Percentiles rank a stretch among this genome's conserved stretches.
These are phyloP conservation scores for Epinephelus fuscoguttatus DNA, from an alignment of 2,113 vertebrate genomes.

Conservation along the genomic window DNA sequence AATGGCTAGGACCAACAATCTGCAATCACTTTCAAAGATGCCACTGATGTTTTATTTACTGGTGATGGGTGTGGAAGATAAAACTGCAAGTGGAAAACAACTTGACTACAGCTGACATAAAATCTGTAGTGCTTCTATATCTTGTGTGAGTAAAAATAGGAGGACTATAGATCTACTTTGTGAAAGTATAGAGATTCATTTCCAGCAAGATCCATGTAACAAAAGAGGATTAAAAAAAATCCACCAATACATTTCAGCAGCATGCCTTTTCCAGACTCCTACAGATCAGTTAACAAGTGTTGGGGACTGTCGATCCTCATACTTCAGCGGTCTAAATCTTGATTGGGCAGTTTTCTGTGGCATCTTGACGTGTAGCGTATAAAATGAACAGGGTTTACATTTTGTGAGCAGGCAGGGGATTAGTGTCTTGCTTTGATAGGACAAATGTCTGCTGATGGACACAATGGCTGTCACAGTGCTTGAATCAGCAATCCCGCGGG, in stretches of 20 bases:
- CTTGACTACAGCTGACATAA: not conserved
- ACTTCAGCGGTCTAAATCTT: slow-evolving; percentile 10
- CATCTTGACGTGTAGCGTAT: slow-evolving; percentile 14
- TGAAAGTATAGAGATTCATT: not conserved
- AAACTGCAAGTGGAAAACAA: not conserved
- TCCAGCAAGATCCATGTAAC: not conserved
- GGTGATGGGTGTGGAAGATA: not conserved
- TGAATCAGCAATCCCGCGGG: not conserved
- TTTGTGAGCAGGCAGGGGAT: slow-evolving; percentile 27
- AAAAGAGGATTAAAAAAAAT: not conserved
- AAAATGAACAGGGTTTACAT: slow-evolving; percentile 15
- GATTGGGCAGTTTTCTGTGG: not conserved
- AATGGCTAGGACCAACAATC: not conserved
- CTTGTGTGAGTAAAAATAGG: not conserved
- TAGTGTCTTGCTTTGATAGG: slow-evolving; percentile 41
- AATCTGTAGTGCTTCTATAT: not conserved
- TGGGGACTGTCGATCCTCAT: slow-evolving; percentile 2
- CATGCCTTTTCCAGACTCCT: not conserved
- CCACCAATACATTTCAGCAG: not conserved
- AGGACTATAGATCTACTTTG: not conserved
- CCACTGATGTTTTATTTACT: slow-evolving; percentile 34
- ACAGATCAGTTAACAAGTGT: slow-evolving; percentile 1
- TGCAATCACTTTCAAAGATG: slow-evolving; percentile 30
- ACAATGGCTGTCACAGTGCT: not conserved
- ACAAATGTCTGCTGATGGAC: slow-evolving; percentile 41